Percentiles rank a stretch among this genome's conserved stretches.
phyloP scores from a whole-genome alignment of 2,888 invertebrate genomes.

The Leucophenga maculata region DNA sequence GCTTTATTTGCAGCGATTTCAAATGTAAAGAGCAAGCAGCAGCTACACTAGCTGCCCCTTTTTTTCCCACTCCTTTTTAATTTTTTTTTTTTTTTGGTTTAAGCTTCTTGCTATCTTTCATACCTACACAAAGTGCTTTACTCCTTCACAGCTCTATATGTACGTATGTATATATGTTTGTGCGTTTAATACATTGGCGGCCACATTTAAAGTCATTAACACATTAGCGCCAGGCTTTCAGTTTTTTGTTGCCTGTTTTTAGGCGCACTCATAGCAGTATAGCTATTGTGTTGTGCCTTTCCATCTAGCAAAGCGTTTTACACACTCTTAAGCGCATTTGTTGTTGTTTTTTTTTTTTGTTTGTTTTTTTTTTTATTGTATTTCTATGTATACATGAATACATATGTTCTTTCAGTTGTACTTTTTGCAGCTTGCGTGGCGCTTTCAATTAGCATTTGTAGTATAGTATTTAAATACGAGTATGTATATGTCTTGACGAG shows the following conservation, averaged over 20 bases:
- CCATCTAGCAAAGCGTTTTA: no score
- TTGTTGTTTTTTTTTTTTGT: no score
- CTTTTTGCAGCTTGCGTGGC: background rate
- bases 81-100: conserved; percentile 2
- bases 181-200: background rate
- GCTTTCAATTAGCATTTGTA: conserved; percentile 24
- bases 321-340: no score
- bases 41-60: no score
- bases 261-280: no score
- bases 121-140: background rate
- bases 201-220: conserved; percentile 28
- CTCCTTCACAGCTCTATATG: background rate
- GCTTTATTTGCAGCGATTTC: no score
- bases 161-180: background rate
- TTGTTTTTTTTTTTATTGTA: no score
- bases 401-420: no score
- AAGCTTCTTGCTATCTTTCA: background rate
- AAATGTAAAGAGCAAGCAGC: no score
- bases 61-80: background rate
- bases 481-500: no score
- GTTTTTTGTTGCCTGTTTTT: no score
- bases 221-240: conserved; percentile 23
- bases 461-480: background rate
- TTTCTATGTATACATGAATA: no score
- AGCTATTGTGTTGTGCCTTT: background rate